Conservation (phyloP, 2,888 invertebrate species). For the Pocota personata region DNA sequence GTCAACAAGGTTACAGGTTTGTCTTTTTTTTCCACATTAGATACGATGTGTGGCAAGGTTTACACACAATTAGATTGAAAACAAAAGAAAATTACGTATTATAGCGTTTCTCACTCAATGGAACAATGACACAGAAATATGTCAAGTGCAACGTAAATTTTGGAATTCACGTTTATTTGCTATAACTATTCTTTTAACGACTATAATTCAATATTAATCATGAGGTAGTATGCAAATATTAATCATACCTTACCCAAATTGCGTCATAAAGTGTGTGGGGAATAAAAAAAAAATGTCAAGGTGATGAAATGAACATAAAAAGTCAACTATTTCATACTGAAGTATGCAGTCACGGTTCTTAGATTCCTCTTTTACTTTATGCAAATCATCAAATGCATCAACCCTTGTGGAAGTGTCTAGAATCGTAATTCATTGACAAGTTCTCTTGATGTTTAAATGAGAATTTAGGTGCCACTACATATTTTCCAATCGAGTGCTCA, state of each 20-base stretch:
- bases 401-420: no score
- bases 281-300: background rate
- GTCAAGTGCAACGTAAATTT: background rate
- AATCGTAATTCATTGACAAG: no score
- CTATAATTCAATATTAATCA: background rate
- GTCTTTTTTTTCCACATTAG: background rate
- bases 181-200: background rate
- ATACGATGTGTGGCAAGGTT: background rate
- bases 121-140: background rate
- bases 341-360: no score
- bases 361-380: no score
- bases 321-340: background rate
- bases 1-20: constrained; percentile 7
- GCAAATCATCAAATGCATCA: no score
- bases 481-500: no score
- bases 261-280: background rate
- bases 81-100: background rate
- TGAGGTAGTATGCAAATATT: background rate
- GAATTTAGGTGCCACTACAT: no score
- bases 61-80: background rate
- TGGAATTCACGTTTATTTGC: background rate
- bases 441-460: no score
- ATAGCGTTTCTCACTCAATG: background rate
- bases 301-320: background rate
- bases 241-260: background rate